phyloP scores from a whole-genome alignment of 1,140 invertebrate genomes.

The Temnothorax nylanderi region DNA sequence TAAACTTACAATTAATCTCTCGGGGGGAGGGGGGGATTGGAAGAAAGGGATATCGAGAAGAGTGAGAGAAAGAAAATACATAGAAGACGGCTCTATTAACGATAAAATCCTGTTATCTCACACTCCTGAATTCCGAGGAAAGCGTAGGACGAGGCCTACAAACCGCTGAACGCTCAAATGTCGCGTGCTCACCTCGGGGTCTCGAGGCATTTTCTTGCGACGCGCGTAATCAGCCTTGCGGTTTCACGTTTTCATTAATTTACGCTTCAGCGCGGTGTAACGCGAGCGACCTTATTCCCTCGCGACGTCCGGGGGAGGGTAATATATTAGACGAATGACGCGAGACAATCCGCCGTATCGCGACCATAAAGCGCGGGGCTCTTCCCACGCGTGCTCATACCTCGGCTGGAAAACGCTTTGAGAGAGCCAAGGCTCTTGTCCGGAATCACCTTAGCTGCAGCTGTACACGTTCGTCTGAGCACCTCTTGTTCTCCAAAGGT shows the following conservation, averaged over 20 bases:
- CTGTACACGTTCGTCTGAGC: constrained; percentile 4
- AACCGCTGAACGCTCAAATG: background rate
- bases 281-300: constrained; percentile 55
- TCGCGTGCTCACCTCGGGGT: background rate
- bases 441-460: constrained; percentile 41
- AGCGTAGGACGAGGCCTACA: background rate
- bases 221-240: constrained; percentile 59
- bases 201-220: constrained; percentile 28
- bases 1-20: background rate
- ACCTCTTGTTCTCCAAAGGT: constrained; percentile 23
- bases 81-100: background rate
- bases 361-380: constrained; percentile 20
- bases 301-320: background rate
- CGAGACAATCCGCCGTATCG: constrained; percentile 33
- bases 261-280: constrained; percentile 40
- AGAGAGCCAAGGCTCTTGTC: constrained; percentile 46
- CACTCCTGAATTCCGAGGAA: background rate
- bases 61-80: background rate
- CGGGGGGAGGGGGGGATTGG: background rate
- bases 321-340: constrained; percentile 50
- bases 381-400: constrained; percentile 21
- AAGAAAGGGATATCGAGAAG: too few relatives aligned
- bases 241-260: constrained; percentile 65
- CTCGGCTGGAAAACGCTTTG: constrained; percentile 51
- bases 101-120: background rate